Percentiles rank a stretch among this genome's conserved stretches.
Evolutionary conservation across 2,113 vertebrate species (phyloP).

Genomic region (Heloderma charlesbogerti): DNA sequence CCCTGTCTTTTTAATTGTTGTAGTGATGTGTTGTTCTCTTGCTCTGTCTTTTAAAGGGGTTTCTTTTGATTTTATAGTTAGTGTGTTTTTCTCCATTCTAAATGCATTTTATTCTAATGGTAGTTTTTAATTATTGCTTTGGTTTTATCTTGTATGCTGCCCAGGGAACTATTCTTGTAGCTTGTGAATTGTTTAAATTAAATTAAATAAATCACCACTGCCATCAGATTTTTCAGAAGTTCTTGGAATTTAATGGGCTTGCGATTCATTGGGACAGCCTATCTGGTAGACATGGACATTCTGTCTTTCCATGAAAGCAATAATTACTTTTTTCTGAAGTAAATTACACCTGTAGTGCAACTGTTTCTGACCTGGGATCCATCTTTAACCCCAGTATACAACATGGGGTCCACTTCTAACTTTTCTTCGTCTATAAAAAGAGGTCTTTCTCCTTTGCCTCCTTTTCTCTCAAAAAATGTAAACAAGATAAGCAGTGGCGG

Average conservation of each 20-base stretch:
- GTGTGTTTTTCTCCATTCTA: no score
- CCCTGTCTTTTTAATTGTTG: no score
- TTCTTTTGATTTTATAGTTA: no score
- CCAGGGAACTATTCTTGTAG: no score
- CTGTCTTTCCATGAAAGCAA: neutral
- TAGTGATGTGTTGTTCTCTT: no score
- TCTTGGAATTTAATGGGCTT: neutral
- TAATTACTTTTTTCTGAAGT: neutral
- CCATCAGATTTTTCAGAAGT: neutral
- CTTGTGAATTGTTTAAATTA: no score
- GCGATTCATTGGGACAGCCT: neutral
- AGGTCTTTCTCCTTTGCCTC: neutral
- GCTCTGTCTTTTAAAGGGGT: no score
- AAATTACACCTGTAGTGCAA: neutral
- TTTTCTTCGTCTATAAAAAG: neutral
- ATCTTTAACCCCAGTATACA: neutral
- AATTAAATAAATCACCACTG: neutral
- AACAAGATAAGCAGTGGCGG: neutral
- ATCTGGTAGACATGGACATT: neutral
- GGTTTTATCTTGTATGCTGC: no score
- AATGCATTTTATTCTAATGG: no score
- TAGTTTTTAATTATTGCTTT: no score
- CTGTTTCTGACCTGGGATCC: neutral
- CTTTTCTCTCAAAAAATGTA: neutral
- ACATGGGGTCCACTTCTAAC: neutral